These are phyloP conservation scores for Poecilia velifera DNA, from an alignment of 2,797 vertebrate species.

Conservation along the genomic window DNA sequence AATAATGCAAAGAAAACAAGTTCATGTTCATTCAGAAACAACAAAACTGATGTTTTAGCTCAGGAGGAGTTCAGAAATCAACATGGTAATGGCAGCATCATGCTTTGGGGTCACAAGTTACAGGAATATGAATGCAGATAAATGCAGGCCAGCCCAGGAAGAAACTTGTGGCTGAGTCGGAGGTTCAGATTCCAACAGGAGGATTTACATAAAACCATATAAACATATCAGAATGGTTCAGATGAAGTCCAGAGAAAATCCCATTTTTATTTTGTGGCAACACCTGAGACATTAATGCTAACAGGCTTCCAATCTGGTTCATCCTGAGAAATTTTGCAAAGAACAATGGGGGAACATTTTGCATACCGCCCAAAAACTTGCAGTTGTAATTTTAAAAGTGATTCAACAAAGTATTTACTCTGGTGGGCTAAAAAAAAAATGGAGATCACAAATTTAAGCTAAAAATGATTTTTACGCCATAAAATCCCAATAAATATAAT, in stretches of 20 bases:
- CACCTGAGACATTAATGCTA: not conserved
- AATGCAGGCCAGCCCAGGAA: not conserved
- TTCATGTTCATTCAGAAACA: too few species aligned
- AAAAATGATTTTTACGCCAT: not conserved
- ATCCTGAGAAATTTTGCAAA: not conserved
- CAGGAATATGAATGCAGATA: not conserved
- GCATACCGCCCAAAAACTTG: not conserved
- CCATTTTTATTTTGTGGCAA: not conserved
- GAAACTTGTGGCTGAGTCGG: not conserved
- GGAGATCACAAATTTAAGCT: not conserved
- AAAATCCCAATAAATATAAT: not conserved
- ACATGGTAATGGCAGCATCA: not conserved
- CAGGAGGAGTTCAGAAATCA: too few species aligned
- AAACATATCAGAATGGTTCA: not conserved
- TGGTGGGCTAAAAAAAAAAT: not conserved
- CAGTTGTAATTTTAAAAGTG: not conserved
- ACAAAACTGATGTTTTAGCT: too few species aligned
- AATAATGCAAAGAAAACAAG: too few species aligned
- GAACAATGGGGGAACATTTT: not conserved
- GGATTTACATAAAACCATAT: not conserved
- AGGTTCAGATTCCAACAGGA: not conserved
- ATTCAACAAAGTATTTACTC: not conserved
- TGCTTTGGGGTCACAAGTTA: not conserved
- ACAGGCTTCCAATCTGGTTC: not conserved
- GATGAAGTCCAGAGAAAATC: not conserved